Evolutionary conservation across 2,113 vertebrate species (phyloP), one percentile per base, ranked within the genome.

Genomic region (Nannospalax galili): DNA sequence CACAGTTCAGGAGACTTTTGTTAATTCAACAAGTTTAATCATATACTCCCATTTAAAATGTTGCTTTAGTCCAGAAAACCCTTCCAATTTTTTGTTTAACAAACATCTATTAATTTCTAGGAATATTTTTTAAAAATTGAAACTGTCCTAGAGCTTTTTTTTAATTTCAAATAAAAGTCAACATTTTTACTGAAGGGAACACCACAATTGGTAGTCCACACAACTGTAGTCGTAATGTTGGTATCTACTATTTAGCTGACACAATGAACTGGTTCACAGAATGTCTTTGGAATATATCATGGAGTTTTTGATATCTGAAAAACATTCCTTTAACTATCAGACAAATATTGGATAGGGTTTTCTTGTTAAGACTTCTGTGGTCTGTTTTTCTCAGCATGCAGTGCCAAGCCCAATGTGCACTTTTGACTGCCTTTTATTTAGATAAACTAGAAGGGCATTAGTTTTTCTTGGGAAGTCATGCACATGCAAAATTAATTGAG

Each of bases 401-500:
- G 65, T 42, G 35, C 52, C 82, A 80, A 92, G 48, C 72, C 89
- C 56, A 84, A 89, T 80, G 62, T 35, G 19, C 32, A 40, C 3
- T 87, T 80, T 87, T 92, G 93, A 96, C 94, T 75, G 22, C 52
- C 20, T 80, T 88, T 96, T 95, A 86, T 95, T 96, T 96, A 91
- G 93, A 60, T 87, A 85, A 94, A 42, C n/a, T 42, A 85, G 17
- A 70, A 81, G 81, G 91, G 70, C 60, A 82, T 97, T 90, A 4
- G 30, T 96, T 96, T 95, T 88, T 70, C 89, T 94, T 94, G 87
- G 86, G 89, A 97, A 97, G 89, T 58, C 92, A 95, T 28, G 82
- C 92, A 88, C 89, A 67, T 70, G 17, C 42, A 84, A 88, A 97
- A 97, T 97, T 97, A 97, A 97, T 95, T 95, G 92, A 88, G 84